A percentile compares a stretch with the other conserved stretches of the same genome.
Evolutionary conservation across 2,888 invertebrate species (phyloP).

Genomic region (Altica lythri): DNA sequence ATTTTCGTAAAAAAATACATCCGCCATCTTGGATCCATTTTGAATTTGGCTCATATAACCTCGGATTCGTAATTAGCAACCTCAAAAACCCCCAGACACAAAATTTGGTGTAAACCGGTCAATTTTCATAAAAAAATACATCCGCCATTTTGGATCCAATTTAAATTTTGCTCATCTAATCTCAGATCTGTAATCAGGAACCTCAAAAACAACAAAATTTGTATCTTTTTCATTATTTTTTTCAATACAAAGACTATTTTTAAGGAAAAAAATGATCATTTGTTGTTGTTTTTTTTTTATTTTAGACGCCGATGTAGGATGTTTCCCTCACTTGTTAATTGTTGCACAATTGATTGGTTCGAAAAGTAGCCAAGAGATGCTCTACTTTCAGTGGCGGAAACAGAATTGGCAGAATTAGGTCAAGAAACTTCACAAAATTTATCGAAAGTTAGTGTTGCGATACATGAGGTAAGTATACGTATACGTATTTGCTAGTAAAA

Average conservation of each 20-base stretch:
- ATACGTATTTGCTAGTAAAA: too few species aligned
- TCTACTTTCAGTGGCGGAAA: conserved; percentile 78
- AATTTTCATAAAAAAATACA: background rate
- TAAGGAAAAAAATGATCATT: too few species aligned
- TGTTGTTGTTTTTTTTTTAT: conserved; percentile 31
- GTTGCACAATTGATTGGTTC: conserved; percentile 95
- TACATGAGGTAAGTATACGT: conserved; percentile 69
- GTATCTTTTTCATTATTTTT: too few species aligned
- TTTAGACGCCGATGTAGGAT: conserved; percentile 82
- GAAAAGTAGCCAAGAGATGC: conserved; percentile 91
- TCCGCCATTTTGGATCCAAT: background rate
- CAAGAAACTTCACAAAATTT: conserved; percentile 61
- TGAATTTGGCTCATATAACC: background rate
- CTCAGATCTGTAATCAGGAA: background rate
- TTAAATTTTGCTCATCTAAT: background rate
- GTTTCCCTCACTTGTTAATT: conserved; percentile 93
- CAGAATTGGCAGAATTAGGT: conserved; percentile 64
- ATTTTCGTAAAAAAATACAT: background rate
- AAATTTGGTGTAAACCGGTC: background rate
- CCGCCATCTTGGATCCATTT: background rate
- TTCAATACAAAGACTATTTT: too few species aligned
- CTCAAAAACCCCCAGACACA: too few species aligned
- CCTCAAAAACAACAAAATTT: too few species aligned
- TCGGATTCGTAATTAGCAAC: background rate
- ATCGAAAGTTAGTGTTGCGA: conserved; percentile 70